Conservation (phyloP, 2,888 invertebrate species). For the Iselma pallidipennis region DNA sequence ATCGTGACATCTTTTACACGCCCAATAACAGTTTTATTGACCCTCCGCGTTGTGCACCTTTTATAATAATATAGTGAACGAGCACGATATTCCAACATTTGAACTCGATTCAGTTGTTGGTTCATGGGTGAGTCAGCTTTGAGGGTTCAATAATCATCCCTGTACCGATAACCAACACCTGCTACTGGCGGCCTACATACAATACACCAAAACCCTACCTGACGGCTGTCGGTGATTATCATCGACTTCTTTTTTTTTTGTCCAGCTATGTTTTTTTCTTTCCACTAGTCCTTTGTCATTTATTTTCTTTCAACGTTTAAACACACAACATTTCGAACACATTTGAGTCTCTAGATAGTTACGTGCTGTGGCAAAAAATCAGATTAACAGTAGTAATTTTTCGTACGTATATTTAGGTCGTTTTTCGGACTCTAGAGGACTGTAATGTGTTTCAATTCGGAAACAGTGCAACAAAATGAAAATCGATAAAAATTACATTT, state of each 20-base stretch:
- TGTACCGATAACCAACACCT: background rate
- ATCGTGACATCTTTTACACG: background rate
- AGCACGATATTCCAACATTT: too few species aligned
- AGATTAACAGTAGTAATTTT: background rate
- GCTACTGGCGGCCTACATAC: background rate
- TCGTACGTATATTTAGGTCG: background rate
- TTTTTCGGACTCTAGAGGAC: too few species aligned
- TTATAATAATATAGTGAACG: too few species aligned
- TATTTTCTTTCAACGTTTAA: background rate
- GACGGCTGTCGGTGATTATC: background rate
- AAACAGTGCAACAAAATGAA: too few species aligned
- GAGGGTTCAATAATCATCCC: background rate
- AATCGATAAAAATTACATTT: background rate
- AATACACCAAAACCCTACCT: background rate
- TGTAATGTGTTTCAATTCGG: too few species aligned
- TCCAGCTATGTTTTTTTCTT: too few species aligned
- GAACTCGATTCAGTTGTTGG: background rate
- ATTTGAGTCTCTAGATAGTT: background rate
- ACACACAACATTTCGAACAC: too few species aligned
- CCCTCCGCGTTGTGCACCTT: background rate
- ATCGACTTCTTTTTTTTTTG: background rate
- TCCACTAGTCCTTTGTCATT: background rate
- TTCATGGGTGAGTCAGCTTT: slow-evolving; percentile 1
- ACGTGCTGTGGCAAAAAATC: background rate
- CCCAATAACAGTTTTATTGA: background rate